Conservation (phyloP, 2,888 invertebrate genomes). For the Volucella bombylans region DNA sequence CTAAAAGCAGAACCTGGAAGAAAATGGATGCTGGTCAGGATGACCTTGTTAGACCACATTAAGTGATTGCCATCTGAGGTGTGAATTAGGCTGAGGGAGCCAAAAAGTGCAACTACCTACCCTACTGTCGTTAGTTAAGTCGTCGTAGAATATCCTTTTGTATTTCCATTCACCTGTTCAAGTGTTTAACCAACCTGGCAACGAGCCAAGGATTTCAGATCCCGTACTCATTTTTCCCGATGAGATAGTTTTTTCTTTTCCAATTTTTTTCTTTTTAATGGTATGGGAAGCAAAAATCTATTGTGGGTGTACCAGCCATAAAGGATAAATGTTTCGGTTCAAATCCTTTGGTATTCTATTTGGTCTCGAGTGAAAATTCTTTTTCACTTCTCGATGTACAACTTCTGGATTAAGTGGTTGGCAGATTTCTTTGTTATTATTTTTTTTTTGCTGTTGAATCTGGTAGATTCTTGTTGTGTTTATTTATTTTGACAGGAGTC, state of each 20-base stretch:
- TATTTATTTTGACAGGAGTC: conserved; percentile 69
- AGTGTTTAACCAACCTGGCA: conserved; percentile 50
- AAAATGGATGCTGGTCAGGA: conserved; percentile 26
- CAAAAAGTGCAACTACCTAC: conserved; percentile 55
- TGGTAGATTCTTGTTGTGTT: conserved; percentile 53
- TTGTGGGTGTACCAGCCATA: conserved; percentile 43
- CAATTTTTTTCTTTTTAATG: too few relatives aligned
- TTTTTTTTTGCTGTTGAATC: conserved; percentile 26
- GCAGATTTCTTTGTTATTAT: conserved; percentile 55
- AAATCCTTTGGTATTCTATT: conserved; percentile 46
- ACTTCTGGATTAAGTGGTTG: conserved; percentile 68
- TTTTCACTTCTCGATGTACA: conserved; percentile 24
- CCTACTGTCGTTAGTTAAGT: conserved; percentile 1
- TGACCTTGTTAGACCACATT: conserved; percentile 53
- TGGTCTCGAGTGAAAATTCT: conserved; percentile 17
- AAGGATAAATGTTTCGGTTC: conserved; percentile 62
- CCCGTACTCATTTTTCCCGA: conserved; percentile 6
- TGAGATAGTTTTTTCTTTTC: background rate
- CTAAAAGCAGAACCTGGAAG: background rate
- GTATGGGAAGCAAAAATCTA: conserved; percentile 18
- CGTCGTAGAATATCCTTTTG: conserved; percentile 15
- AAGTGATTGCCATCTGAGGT: conserved; percentile 58
- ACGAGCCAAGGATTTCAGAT: conserved; percentile 57
- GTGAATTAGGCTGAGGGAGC: conserved; percentile 45
- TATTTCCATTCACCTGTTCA: conserved; percentile 17